These are phyloP conservation scores for Sericinus montela DNA, from an alignment of 2,888 invertebrate genomes.

Conservation along the genomic window DNA sequence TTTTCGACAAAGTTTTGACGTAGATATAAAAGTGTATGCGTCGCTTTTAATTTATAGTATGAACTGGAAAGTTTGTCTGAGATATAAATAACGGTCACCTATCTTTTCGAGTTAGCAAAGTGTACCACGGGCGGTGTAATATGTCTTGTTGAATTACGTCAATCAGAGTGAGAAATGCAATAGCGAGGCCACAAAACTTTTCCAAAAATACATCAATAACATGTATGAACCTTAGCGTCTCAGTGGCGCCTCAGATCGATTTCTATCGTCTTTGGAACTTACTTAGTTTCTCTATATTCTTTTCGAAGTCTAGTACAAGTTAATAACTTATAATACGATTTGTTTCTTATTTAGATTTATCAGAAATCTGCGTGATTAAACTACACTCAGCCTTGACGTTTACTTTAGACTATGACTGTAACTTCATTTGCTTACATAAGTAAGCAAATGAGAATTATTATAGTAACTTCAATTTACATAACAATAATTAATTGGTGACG, in stretches of 20 bases:
- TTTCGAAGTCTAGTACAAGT: too few relatives aligned
- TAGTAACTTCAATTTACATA: too few relatives aligned
- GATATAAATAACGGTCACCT: slow-evolving; percentile 24
- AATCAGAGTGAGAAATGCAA: slow-evolving; percentile 34
- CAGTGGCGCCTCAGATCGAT: slow-evolving; percentile 57
- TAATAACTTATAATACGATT: too few relatives aligned
- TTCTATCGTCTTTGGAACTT: slow-evolving; percentile 48
- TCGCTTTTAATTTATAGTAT: slow-evolving; percentile 17
- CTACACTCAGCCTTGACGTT: too few relatives aligned
- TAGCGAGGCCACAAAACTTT: slow-evolving; percentile 32
- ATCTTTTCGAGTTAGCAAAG: slow-evolving; percentile 23
- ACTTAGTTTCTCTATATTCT: slow-evolving; percentile 36
- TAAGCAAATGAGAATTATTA: too few relatives aligned
- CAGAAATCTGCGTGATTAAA: too few relatives aligned
- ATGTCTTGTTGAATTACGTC: slow-evolving; percentile 24
- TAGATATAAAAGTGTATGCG: slow-evolving; percentile 25
- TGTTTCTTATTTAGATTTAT: too few relatives aligned
- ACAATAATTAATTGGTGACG: too few relatives aligned
- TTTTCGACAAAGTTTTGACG: slow-evolving; percentile 34
- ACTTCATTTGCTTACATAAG: too few relatives aligned
- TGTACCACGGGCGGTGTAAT: slow-evolving; percentile 20
- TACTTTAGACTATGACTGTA: too few relatives aligned
- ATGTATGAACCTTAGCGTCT: slow-evolving; percentile 27
- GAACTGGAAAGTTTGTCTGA: slow-evolving; percentile 27
- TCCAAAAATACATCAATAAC: slow-evolving; percentile 43